Percentiles rank a stretch among this genome's conserved stretches.
Evolutionary conservation across 2,797 vertebrate genomes (phyloP).

Genomic region (Austrolebias charrua): DNA sequence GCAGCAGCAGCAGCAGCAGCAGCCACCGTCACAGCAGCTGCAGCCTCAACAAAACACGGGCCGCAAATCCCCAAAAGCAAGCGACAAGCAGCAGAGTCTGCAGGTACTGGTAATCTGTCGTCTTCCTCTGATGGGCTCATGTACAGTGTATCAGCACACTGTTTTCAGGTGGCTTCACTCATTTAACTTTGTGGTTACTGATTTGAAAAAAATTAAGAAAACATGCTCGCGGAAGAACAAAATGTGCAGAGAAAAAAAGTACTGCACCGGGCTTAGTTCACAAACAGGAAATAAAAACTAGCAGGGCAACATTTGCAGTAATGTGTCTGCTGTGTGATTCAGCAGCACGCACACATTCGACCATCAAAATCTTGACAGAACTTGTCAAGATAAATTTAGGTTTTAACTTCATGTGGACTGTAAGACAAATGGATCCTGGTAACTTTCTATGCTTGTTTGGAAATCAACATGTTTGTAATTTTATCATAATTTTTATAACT

Average conservation of each 20-base stretch:
- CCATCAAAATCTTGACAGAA: constrained; percentile 4
- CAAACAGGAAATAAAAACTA: constrained; percentile 81
- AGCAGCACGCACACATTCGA: constrained; percentile 13
- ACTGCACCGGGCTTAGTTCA: constrained; percentile 58
- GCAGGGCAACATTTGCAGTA: constrained; percentile 63
- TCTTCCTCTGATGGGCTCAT: constrained; percentile 3
- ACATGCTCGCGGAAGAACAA: constrained; percentile 54
- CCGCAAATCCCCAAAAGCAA: constrained; percentile 90
- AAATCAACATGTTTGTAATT: constrained; percentile 5
- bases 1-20: constrained; percentile 81
- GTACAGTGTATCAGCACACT: constrained; percentile 12
- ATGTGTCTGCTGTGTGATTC: constrained; percentile 53
- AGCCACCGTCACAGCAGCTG: constrained; percentile 82
- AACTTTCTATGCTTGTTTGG: constrained; percentile 19
- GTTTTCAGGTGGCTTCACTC: constrained; percentile 18
- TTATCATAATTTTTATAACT: neutral
- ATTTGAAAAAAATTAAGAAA: constrained; percentile 32
- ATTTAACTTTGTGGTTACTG: constrained; percentile 49
- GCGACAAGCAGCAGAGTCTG: constrained; percentile 88
- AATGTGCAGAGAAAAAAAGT: constrained; percentile 55
- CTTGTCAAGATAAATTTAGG: neutral
- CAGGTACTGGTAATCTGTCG: constrained; percentile 81
- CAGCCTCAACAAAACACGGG: constrained; percentile 83
- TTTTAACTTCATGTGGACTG: neutral
- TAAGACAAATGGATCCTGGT: constrained; percentile 13